phyloP scores from a whole-genome alignment of 2,888 invertebrate genomes.

The Metalampra italica region DNA sequence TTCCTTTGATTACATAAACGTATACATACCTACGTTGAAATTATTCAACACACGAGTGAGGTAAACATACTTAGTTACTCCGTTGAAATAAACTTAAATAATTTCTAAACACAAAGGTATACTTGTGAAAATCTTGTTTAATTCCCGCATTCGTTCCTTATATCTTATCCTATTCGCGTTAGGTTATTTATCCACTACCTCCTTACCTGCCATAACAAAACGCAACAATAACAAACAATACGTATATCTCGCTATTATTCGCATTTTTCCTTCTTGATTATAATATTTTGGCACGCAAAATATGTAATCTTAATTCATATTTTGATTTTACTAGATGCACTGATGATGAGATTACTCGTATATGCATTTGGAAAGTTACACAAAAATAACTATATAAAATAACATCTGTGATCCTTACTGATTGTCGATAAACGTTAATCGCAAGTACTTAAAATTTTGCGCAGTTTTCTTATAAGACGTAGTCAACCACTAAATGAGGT shows the following conservation, averaged over 20 bases:
- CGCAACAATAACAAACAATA: no score
- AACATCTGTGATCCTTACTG: no score
- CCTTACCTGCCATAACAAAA: neutral
- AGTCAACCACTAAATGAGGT: no score
- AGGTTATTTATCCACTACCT: slow-evolving; percentile 3
- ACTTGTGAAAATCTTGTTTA: slow-evolving; percentile 14
- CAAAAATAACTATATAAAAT: no score
- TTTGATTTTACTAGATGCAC: no score
- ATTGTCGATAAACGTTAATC: no score
- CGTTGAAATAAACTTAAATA: slow-evolving; percentile 22
- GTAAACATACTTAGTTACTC: slow-evolving; percentile 10
- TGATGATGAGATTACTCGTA: neutral
- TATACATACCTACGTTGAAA: slow-evolving; percentile 16
- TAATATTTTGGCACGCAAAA: neutral
- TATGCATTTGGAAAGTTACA: no score
- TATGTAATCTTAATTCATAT: neutral
- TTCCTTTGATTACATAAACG: slow-evolving; percentile 34
- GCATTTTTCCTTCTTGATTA: neutral
- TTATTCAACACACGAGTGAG: slow-evolving; percentile 22
- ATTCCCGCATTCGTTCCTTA: slow-evolving; percentile 14
- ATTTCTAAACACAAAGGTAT: slow-evolving; percentile 23
- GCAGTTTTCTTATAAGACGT: no score
- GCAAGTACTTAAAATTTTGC: no score
- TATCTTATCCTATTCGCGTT: slow-evolving; percentile 8
- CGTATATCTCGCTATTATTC: neutral